Evolutionary conservation across 2,797 vertebrate genomes (phyloP).

Genomic region (Cuculus canorus): DNA sequence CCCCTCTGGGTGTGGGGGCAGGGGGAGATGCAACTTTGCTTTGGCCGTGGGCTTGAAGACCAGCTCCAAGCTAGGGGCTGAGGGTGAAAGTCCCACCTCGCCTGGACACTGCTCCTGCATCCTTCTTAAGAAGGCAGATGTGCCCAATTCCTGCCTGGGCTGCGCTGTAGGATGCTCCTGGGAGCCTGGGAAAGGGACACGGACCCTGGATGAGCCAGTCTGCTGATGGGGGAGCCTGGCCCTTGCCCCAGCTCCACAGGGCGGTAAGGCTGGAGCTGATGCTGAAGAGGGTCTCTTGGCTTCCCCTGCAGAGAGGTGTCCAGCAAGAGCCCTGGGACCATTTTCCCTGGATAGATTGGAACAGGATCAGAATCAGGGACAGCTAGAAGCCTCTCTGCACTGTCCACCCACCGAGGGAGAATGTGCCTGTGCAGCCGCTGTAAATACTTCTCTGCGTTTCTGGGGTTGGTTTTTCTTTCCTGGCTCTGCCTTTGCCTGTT

Average conservation of each 20-base stretch:
- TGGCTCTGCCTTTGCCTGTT: background rate
- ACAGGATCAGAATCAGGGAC: no score
- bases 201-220: fast-evolving
- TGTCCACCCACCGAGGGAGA: background rate
- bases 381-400: background rate
- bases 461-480: fast-evolving
- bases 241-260: fast-evolving
- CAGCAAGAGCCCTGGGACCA: background rate
- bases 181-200: background rate
- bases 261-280: background rate
- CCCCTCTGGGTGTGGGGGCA: fast-evolving
- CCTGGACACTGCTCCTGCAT: background rate
- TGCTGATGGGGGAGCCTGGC: fast-evolving
- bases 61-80: no score
- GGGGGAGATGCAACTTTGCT: background rate
- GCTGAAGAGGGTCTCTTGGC: fast-evolving
- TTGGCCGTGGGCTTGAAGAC: background rate
- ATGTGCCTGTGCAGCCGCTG: background rate
- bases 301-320: background rate
- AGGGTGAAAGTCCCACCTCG: background rate
- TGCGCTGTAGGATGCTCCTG: fast-evolving
- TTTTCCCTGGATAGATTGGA: background rate
- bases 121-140: background rate
- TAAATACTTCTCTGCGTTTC: fast-evolving
- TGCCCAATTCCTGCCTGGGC: no score